Base-by-base conservation (phyloP, 2,888 invertebrate species). In the Enchytraeus crypticus region DNA sequence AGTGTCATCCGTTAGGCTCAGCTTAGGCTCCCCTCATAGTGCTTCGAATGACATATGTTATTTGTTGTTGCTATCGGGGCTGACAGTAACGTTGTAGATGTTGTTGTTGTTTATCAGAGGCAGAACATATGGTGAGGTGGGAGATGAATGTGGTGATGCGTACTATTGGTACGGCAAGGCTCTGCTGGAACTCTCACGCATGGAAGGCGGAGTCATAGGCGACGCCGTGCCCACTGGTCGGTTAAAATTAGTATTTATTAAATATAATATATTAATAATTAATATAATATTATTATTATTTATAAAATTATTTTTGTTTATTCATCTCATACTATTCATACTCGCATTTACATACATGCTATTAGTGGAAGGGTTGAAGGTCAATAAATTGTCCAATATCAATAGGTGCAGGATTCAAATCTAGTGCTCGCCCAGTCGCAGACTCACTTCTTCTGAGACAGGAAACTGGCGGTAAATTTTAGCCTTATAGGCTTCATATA, bases 71-170 rank as follows among this genome's bases (percentile, higher is more conserved):
- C n/a, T n/a, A n/a, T n/a, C n/a, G n/a, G n/a, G n/a, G n/a, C n/a
- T n/a, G n/a, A n/a, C n/a, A n/a, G n/a, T n/a, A n/a, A n/a, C n/a
- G n/a, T n/a, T n/a, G n/a, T n/a, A n/a, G n/a, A n/a, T n/a, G n/a
- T n/a, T 26, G 29, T 51, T 14, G 2, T 23, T 54, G 27, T 38
- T 14, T 30, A 53, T 26, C 63, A 77, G 77, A 29, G 71, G 75
- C 5, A 70, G 71, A 51, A 68, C 88, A 64, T 87, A 88, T 78
- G 91, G 92, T 0, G 91, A 91, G 66, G 82, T 85, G 27, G 88
- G 88, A 3, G 87, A 89, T 72, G 89, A 90, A 74, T 86, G 92
- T 73, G 95, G 88, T 5, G 92, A 92, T 70, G 88, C 91, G 5
- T 91, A 93, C 78, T 84, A 90, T 64, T 85, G 88, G 80, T 97